Evolutionary conservation across 2,797 vertebrate species (phyloP).

Genomic region (Pempheris klunzingeri): DNA sequence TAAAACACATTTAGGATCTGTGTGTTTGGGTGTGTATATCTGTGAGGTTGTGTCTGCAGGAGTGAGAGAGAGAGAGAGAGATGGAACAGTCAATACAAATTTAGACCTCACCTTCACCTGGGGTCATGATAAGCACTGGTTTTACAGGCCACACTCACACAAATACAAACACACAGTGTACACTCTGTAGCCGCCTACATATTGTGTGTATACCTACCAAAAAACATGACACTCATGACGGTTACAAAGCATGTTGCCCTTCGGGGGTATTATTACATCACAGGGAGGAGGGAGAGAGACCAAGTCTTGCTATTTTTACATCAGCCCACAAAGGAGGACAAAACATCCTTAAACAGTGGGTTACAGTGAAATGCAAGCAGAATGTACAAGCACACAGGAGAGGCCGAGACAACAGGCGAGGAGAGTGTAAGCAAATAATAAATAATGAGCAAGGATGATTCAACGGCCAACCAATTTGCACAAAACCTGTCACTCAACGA

Average conservation of each 20-base stretch:
- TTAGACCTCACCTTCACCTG: constrained; percentile 38
- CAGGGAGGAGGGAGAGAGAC: background rate
- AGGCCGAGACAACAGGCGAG: background rate
- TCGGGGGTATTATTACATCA: constrained; percentile 66
- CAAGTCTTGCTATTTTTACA: constrained; percentile 66
- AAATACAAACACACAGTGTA: background rate
- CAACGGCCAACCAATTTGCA: constrained; percentile 33
- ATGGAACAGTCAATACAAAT: constrained; percentile 11
- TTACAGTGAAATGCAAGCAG: constrained; percentile 9
- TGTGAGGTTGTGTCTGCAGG: background rate
- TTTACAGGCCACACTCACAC: constrained; percentile 16
- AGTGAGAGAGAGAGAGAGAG: background rate
- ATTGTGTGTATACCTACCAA: constrained; percentile 25
- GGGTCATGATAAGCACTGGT: constrained; percentile 29
- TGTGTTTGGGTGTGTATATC: background rate
- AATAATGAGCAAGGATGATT: constrained; percentile 34
- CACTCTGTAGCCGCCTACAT: background rate
- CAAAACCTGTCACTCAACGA: constrained; percentile 37
- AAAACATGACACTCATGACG: constrained; percentile 30
- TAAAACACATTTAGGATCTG: constrained; percentile 22
- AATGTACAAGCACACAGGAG: constrained; percentile 22
- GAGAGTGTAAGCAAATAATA: constrained; percentile 30
- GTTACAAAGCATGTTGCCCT: constrained; percentile 47
- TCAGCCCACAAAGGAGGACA: constrained; percentile 34
- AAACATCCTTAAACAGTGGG: constrained; percentile 44